Evolutionary conservation across 2,888 invertebrate genomes (phyloP), one percentile per base, ranked within the genome.

Genomic region (Agriotes lineatus): DNA sequence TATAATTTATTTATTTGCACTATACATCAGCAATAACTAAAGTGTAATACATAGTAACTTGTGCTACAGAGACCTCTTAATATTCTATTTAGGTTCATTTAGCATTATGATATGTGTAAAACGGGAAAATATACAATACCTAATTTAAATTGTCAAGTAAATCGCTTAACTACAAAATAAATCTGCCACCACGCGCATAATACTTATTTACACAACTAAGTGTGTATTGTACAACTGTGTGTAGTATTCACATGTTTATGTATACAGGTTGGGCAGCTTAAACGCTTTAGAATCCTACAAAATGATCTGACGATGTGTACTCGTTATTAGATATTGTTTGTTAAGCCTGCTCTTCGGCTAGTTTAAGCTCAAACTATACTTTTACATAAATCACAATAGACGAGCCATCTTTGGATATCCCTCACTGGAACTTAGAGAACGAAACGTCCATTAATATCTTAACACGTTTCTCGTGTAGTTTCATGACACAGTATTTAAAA

Each of bases 311-410:
- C 19, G 2, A 45, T 45, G 19, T 7, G 20, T 7, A 20, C 19
- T 25, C 25, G 25, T 5, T 39, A 14, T n/a, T 6, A 39, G 39
- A 25, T 25, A 39, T 12, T 1, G 7, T 5, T 18, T 48, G n/a
- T 48, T 20, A 30, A 50, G 30, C 30, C 33, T 30, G 14, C 30
- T 50, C 5, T 50, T 30, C 50, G 50, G 50, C 50, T 30, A 50
- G 16, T 50, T 50, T 50, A 30, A 10, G 50, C 50, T 50, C 50
- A 50, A 37, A 37, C 57, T 57, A 57, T 57, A 60, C 5, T 60
- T 59, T 33, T 60, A 50, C 30, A 39, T 62, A 54, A 62, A 62
- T 62, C 62, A 62, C 62, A 62, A 62, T 62, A 62, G 62, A 62
- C 62, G 62, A 62, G 62, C 62, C 42, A 62, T n/a, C 42, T 44